Percentiles rank a stretch among this genome's conserved stretches.
phyloP scores from a whole-genome alignment of 1,140 invertebrate species.

The Gryon sp. region DNA sequence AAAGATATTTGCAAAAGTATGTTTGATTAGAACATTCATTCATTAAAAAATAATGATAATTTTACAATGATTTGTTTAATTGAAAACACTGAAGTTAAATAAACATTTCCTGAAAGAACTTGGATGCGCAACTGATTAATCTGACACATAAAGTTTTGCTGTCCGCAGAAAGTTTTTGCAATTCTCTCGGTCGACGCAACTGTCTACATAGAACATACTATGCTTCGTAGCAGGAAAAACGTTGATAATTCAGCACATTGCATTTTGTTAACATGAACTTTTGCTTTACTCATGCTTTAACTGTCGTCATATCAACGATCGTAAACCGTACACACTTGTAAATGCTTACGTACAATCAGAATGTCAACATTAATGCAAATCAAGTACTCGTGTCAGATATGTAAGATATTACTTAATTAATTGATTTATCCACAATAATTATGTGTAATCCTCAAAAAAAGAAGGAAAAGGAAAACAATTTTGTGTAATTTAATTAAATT shows the following conservation, averaged over 20 bases:
- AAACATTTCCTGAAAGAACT: conserved; percentile 35
- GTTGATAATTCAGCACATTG: conserved; percentile 35
- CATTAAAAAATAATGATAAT: too few species aligned
- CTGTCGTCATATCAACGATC: conserved; percentile 18
- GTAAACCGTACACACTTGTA: neutral
- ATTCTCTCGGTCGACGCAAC: conserved; percentile 25
- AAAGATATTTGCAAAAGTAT: too few species aligned
- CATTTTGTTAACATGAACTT: conserved; percentile 26
- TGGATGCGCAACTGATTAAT: conserved; percentile 28
- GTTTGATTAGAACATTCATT: too few species aligned
- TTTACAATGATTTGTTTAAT: too few species aligned
- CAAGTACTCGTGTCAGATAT: too few species aligned
- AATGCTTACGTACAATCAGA: conserved; percentile 15
- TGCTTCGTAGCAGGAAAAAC: conserved; percentile 20
- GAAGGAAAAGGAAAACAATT: too few species aligned
- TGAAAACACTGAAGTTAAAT: neutral
- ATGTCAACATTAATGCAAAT: conserved; percentile 27
- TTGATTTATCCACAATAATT: too few species aligned
- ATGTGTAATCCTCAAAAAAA: too few species aligned
- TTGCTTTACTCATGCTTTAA: conserved; percentile 8
- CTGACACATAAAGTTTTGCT: conserved; percentile 21
- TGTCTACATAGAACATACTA: neutral
- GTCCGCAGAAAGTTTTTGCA: conserved; percentile 29
- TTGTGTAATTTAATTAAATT: too few species aligned
- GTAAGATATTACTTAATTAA: too few species aligned